Base-by-base conservation (phyloP, 2,888 invertebrate species). In the Cryptus armator region DNA sequence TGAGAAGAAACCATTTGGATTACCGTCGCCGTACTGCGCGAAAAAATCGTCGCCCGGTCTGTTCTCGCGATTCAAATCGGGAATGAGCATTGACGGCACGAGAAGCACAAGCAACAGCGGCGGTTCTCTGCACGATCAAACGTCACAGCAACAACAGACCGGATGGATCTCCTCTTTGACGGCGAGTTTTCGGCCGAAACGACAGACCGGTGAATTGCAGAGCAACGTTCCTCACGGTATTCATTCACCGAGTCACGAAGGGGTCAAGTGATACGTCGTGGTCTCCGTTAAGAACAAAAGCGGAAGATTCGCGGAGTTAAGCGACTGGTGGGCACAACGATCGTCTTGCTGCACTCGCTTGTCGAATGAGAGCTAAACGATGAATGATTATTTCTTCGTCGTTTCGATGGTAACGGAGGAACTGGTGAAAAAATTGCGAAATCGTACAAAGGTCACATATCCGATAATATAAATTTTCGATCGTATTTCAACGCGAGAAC, bases 111-210 rank as follows among this genome's bases (percentile, higher is more conserved):
- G 92, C 80, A 93, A 92, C 75, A 93, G 93, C 84, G 91, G 92
- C 16, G 7, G n/a, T 32, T 92, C 93, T 0, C 87, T 93, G 44
- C 90, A 93, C 81, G 93, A 93, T 29, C 91, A 90, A 66, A 46
- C 87, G 46, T 68, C 88, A 14, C 91, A 90, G 29, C 91, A 91
- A 2, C 89, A 83, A 44, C 90, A 92, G 24, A 91, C 90, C 77
- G 92, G 93, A 5, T 94, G 94, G 94, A 94, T 94, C 66, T 92
- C 93, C 0, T 93, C 93, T 14, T 74, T 94, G 75, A 92, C 94
- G 5, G 92, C 94, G 14, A 93, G 93, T 72, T 93, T 94, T 77
- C 91, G 94, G 9, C 92, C 93, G 0, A 92, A 90, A 81, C 89
- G 92, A 14, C 93, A 93, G 56, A 59, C 85, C 1, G 87, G 76